phyloP scores from a whole-genome alignment of 53 echinoderm and acorn worm genomes.

The Antedon mediterranea region DNA sequence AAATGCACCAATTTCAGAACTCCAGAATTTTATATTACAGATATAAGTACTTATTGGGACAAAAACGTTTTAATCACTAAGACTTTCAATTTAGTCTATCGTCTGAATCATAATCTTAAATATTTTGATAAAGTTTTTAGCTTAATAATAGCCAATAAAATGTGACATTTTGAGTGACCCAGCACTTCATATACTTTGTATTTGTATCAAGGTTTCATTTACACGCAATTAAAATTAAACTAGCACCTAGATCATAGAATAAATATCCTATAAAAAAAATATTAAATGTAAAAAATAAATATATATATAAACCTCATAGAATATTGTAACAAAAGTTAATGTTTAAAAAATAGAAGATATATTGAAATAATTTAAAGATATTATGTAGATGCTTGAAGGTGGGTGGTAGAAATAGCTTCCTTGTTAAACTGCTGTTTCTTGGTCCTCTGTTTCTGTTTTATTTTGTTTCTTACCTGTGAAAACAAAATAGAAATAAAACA shows the following conservation, averaged over 20 bases:
- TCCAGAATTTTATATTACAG: no score
- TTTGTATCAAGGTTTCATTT: neutral
- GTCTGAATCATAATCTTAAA: no score
- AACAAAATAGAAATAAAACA: neutral
- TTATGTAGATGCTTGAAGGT: neutral
- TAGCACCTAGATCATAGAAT: neutral
- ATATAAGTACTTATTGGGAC: no score
- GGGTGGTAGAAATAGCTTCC: neutral
- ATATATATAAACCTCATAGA: no score
- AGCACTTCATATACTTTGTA: neutral
- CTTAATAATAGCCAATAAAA: no score
- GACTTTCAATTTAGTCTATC: no score
- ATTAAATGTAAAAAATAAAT: neutral
- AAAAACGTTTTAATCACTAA: no score
- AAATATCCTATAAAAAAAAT: neutral
- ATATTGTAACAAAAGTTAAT: no score
- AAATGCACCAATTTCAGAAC: no score
- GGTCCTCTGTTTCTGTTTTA: neutral
- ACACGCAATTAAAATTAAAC: neutral
- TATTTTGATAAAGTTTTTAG: no score
- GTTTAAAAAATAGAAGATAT: no score
- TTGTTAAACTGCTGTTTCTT: neutral
- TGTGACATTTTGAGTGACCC: neutral
- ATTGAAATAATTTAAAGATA: no score
- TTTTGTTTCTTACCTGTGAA: neutral